These are phyloP conservation scores for Papilio aristodemus DNA, from an alignment of 1,140 invertebrate genomes.

Conservation along the genomic window DNA sequence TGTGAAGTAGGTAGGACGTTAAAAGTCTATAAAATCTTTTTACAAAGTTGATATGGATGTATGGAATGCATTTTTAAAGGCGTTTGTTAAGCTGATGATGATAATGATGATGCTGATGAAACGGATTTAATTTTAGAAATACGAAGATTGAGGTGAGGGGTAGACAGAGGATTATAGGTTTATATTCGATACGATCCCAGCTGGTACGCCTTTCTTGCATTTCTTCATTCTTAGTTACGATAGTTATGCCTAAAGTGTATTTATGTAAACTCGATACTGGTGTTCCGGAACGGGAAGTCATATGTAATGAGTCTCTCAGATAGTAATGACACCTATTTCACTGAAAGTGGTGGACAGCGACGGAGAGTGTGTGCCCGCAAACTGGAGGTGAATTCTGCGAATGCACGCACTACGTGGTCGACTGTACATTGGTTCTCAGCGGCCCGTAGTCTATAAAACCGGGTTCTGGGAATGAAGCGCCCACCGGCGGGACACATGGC, in stretches of 20 bases:
- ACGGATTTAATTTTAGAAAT: no score
- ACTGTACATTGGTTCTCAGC: conserved; percentile 70
- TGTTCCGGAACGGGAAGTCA: conserved; percentile 45
- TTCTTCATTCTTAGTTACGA: no score
- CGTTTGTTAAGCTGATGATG: no score
- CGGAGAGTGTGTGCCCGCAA: conserved; percentile 31
- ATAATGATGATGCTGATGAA: no score
- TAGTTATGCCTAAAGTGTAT: not conserved
- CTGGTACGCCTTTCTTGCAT: no score
- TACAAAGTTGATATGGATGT: no score
- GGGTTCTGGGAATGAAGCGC: conserved; percentile 62
- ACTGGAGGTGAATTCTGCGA: conserved; percentile 57
- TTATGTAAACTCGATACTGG: not conserved
- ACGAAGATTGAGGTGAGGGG: no score
- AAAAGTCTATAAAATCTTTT: not conserved
- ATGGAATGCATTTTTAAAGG: no score
- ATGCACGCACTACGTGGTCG: conserved; percentile 53
- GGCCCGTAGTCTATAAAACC: conserved; percentile 70
- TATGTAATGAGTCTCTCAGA: conserved; percentile 29
- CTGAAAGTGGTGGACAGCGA: conserved; percentile 36
- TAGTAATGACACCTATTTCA: conserved; percentile 50
- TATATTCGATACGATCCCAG: no score
- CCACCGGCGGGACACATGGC: conserved; percentile 62
- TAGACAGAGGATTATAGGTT: no score
- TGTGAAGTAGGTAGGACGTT: not conserved